Base-by-base conservation (phyloP, 2,888 invertebrate species). In the Helobdella robusta region DNA sequence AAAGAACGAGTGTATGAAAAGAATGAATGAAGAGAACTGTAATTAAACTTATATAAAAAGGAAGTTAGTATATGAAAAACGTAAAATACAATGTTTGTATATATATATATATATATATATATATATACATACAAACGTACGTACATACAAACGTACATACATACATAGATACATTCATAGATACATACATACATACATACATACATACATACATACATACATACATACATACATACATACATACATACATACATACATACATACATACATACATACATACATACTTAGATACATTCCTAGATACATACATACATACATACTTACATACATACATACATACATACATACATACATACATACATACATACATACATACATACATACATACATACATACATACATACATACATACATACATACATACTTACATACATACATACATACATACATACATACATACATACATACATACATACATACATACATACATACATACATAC, bases 391-490 rank as follows among this genome's bases (percentile, higher is more conserved):
- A 40, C 44, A 11, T 18, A 18, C 50, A 8, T 18, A 50, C 50
- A 58, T 15, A 8, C 20, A 34, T 20, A 58, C 44, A n/a, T n/a
- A 35, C 2, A 60, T 18, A 46, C 46, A 61, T 5, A 46, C 61
- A 61, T n/a, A 61, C 46, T 28, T n/a, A n/a, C 20, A 28, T 18
- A 50, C 48, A 58, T 30, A 58, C 30, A 58, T 30, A 58, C 30
- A 58, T n/a, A 58, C 58, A 58, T n/a, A 58, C 25, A 58, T n/a
- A 61, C 36, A 61, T 28, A 61, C 30, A 61, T 18, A 61, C 30
- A 61, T 18, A 61, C 30, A 61, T 25, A 64, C 54, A 64, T 18
- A 64, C 36, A 64, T 25, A 64, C 54, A 64, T 18, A 64, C 23
- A 56, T 25, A 64, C 28, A 64, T 25, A 64, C 50, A 50, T 18